Percentiles rank a stretch among this genome's conserved stretches.
phyloP scores from a whole-genome alignment of 1,140 invertebrate genomes.

The Paralvinella palmiformis region DNA sequence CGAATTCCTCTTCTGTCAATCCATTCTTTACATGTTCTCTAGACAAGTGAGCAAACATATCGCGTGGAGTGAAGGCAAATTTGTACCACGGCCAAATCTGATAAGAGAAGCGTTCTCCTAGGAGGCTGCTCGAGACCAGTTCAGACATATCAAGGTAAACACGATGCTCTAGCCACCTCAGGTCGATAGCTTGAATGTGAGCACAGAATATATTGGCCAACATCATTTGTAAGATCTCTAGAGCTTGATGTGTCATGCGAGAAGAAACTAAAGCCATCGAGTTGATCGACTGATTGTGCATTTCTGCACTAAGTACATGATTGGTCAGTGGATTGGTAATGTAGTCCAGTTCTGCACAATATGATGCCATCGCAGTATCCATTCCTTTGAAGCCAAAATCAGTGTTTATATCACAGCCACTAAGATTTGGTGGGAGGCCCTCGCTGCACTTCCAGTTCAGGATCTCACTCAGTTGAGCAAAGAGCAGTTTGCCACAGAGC shows the following conservation, averaged over 20 bases:
- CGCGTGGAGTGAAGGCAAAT: slow-evolving; percentile 4
- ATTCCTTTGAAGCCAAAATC: slow-evolving; percentile 13
- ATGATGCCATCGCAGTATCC: slow-evolving; percentile 18
- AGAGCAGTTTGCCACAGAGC: slow-evolving; percentile 19
- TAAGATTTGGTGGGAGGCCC: slow-evolving; percentile 17
- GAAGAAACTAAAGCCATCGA: slow-evolving; percentile 14
- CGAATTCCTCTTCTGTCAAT: not conserved
- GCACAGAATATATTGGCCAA: slow-evolving; percentile 1
- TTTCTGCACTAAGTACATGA: slow-evolving; percentile 19
- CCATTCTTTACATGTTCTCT: not conserved
- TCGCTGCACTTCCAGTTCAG: slow-evolving; percentile 10
- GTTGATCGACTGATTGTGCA: slow-evolving; percentile 21
- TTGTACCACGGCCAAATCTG: slow-evolving; percentile 2
- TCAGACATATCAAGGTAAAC: not conserved
- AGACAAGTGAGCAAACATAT: slow-evolving; percentile 8
- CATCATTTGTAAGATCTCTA: slow-evolving; percentile 20
- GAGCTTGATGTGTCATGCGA: not conserved
- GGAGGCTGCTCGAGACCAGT: not conserved
- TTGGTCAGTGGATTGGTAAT: slow-evolving; percentile 16
- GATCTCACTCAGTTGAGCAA: slow-evolving; percentile 18
- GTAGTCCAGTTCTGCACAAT: slow-evolving; percentile 14
- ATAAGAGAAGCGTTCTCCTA: not conserved
- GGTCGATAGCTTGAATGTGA: slow-evolving; percentile 16
- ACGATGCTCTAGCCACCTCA: slow-evolving; percentile 12
- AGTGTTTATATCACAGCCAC: not conserved